Evolutionary conservation across 2,888 invertebrate genomes (phyloP), one percentile per base, ranked within the genome.

Genomic region (Girardia tigrina): DNA sequence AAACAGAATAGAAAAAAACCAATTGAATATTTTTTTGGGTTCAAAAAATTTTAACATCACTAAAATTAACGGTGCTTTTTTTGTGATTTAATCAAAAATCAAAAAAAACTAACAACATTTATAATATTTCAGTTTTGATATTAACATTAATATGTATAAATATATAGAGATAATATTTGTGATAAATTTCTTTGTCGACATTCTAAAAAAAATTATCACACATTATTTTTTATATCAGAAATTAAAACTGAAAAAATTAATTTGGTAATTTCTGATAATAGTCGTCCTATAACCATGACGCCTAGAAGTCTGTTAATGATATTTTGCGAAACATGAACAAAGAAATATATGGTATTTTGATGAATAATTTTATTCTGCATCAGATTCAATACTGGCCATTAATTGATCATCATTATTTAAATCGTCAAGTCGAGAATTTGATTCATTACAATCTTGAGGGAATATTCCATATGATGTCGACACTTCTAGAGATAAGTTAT

Each of bases 181-280:
- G n/a, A n/a, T n/a, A n/a, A n/a, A n/a, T n/a, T n/a, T n/a, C n/a
- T n/a, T n/a, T n/a, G n/a, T n/a, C n/a, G n/a, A n/a, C n/a, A n/a
- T n/a, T n/a, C n/a, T n/a, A n/a, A n/a, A n/a, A n/a, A 56, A 12
- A 36, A 56, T 56, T 56, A 56, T 56, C 56, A 56, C 8, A 56
- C n/a, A 56, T n/a, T n/a, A n/a, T n/a, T n/a, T n/a, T n/a, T n/a
- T n/a, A 56, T 12, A 20, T 20, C 56, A 56, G 56, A 56, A 56
- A 56, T 12, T 56, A 56, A 4, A 56, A 56, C 56, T 6, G n/a
- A 56, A 56, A n/a, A 56, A 56, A 56, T 56, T 56, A 56, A 56
- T n/a, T n/a, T n/a, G n/a, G n/a, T n/a, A n/a, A n/a, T 56, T 56
- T 56, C 56, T n/a, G n/a, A 20, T 56, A 56, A 56, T 56, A 56